Evolutionary conservation across 2,888 invertebrate species (phyloP).

Genomic region (Slavum lentiscoides): DNA sequence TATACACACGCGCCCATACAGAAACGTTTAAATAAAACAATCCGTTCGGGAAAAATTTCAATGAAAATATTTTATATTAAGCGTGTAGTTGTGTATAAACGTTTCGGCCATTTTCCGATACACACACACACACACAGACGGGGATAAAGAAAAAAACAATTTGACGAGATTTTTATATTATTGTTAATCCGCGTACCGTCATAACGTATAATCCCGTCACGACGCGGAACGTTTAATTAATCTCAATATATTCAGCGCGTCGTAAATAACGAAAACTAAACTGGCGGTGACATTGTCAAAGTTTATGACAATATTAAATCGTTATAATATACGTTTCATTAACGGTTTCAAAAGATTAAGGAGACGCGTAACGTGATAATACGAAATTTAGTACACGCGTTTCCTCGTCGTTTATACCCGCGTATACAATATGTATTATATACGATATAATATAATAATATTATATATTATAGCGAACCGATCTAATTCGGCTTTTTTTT

Average conservation of each 20-base stretch:
- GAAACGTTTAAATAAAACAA: no score
- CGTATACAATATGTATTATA: no score
- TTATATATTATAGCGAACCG: no score
- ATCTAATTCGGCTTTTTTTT: no score
- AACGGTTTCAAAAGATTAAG: conserved; percentile 6
- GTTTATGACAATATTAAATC: conserved; percentile 39
- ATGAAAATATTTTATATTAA: no score
- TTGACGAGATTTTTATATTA: not conserved
- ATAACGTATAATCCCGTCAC: conserved; percentile 21
- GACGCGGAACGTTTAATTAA: conserved; percentile 15
- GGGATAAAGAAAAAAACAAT: no score
- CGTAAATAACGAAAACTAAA: conserved; percentile 6
- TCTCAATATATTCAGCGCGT: not conserved
- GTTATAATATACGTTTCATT: conserved; percentile 19
- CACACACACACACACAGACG: no score
- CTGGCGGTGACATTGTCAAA: conserved; percentile 9
- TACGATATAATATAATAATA: not conserved
- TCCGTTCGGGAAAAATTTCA: no score
- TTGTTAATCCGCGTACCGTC: not conserved
- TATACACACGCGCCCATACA: no score
- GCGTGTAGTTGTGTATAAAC: no score
- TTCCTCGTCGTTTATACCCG: not conserved
- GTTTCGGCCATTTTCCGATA: no score
- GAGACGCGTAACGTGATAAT: not conserved
- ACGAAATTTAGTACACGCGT: not conserved